Conservation (phyloP, 2,888 invertebrate genomes). For the Ectemnius continuus region DNA sequence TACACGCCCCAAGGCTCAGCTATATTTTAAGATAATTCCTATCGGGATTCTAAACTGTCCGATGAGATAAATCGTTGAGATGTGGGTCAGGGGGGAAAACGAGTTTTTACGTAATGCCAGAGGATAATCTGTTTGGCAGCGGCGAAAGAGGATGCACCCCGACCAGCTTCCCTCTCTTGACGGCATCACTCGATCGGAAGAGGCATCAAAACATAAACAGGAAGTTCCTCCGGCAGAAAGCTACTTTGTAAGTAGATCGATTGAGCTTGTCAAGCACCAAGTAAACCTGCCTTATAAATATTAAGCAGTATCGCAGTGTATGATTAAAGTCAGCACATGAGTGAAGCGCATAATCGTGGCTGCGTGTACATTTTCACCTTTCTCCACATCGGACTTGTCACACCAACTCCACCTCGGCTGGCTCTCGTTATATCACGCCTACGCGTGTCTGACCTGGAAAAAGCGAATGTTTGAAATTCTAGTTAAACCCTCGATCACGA, state of each 20-base stretch:
- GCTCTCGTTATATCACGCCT: constrained; percentile 9
- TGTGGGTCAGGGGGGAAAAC: constrained; percentile 65
- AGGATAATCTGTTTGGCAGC: constrained; percentile 32
- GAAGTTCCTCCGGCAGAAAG: not conserved
- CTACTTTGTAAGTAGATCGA: too few species aligned
- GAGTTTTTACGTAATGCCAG: constrained; percentile 69
- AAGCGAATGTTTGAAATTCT: constrained; percentile 25
- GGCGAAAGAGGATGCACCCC: constrained; percentile 3
- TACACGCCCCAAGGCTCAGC: not conserved
- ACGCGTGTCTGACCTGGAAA: constrained; percentile 25
- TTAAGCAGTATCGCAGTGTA: too few species aligned
- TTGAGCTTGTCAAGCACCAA: too few species aligned
- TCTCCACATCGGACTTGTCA: constrained; percentile 1
- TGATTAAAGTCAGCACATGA: too few species aligned
- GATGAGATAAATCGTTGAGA: constrained; percentile 34
- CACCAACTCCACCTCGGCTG: constrained; percentile 29
- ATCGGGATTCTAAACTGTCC: constrained; percentile 30
- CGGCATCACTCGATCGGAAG: constrained; percentile 13
- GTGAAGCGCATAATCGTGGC: not conserved
- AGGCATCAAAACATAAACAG: constrained; percentile 15
- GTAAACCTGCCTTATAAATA: too few species aligned
- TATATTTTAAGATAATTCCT: constrained; percentile 44
- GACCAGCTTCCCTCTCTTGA: constrained; percentile 12
- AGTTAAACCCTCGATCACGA: not conserved
- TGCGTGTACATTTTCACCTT: constrained; percentile 11